These are phyloP conservation scores for Uropetala carovei DNA, from an alignment of 2,888 invertebrate genomes.

Conservation along the genomic window DNA sequence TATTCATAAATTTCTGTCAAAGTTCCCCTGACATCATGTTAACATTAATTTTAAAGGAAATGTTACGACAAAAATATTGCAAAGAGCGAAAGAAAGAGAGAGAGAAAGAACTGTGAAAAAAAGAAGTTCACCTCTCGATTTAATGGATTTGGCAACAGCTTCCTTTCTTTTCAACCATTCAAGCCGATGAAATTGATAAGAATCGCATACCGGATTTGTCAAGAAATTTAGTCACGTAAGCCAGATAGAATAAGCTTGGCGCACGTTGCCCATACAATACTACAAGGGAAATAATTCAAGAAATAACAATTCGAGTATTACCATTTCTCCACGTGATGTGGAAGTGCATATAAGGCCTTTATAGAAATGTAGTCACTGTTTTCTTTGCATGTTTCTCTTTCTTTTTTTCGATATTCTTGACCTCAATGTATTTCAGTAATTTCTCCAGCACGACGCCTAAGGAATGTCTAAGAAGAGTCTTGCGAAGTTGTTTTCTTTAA, in stretches of 20 bases:
- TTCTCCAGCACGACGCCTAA: no score
- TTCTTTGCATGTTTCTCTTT: not conserved
- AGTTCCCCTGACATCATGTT: no score
- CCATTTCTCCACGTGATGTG: not conserved
- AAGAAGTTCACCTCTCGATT: no score
- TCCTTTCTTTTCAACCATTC: no score
- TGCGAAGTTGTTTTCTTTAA: no score
- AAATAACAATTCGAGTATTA: conserved; percentile 12
- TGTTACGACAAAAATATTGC: no score
- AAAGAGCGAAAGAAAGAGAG: no score
- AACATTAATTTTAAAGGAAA: no score
- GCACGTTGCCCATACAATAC: not conserved
- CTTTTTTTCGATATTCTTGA: not conserved
- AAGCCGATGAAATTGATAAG: not conserved
- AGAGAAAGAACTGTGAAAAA: no score
- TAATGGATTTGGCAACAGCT: no score
- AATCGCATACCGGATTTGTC: not conserved
- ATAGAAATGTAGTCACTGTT: not conserved
- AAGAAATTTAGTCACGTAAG: not conserved
- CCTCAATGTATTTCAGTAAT: not conserved
- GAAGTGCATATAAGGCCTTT: not conserved
- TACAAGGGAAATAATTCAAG: not conserved
- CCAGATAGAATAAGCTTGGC: not conserved
- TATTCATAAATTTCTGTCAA: no score
- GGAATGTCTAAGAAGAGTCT: no score